phyloP scores from a whole-genome alignment of 2,113 vertebrate genomes.

The Campylomormyrus numenius region DNA sequence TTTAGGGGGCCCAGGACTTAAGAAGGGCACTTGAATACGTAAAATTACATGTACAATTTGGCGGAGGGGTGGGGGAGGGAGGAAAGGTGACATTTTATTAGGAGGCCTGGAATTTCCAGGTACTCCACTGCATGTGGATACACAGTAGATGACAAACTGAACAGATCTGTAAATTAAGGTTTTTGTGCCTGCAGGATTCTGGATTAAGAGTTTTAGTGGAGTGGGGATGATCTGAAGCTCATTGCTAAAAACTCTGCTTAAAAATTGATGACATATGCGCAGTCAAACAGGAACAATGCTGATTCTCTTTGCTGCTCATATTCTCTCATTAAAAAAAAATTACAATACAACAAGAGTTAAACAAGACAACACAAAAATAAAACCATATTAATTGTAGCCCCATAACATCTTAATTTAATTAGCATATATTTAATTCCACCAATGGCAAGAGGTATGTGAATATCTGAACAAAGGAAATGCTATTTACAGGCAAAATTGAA shows the following conservation, averaged over 20 bases:
- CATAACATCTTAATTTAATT: not conserved
- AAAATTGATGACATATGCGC: not conserved
- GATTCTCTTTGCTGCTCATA: not conserved
- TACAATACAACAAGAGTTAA: not conserved
- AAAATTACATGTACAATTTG: not conserved
- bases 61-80: too few species aligned
- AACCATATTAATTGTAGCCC: not conserved
- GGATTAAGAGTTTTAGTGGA: not conserved
- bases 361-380: not conserved
- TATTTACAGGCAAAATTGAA: not conserved
- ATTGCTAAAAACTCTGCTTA: not conserved
- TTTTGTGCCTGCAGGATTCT: not conserved
- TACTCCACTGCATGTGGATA: not conserved
- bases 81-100: not conserved
- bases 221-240: not conserved
- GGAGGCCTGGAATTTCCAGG: not conserved
- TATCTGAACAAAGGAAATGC: not conserved
- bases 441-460: not conserved
- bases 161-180: not conserved
- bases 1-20: not conserved
- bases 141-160: not conserved
- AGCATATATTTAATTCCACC: not conserved
- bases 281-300: not conserved
- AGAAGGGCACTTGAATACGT: not conserved
- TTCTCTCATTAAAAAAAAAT: not conserved